A percentile compares a stretch with the other conserved stretches of the same genome.
phyloP scores from a whole-genome alignment of 2,797 vertebrate species.

The Nothura maculosa region DNA sequence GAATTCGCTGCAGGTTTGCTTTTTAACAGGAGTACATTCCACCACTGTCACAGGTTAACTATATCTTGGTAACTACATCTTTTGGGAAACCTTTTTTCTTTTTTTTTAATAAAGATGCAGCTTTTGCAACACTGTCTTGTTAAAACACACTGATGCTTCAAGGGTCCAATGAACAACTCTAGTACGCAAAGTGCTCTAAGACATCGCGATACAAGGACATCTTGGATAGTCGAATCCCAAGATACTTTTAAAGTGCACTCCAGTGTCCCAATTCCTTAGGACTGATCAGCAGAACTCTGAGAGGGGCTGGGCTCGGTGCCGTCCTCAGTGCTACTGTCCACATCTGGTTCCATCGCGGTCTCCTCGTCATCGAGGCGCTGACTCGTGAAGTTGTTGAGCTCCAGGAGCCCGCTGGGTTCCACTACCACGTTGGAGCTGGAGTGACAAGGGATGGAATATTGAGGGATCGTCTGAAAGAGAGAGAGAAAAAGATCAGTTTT shows the following conservation, averaged over 20 bases:
- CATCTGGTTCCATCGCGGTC: constrained; percentile 92
- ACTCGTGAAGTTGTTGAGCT: constrained; percentile 98
- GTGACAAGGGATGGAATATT: constrained; percentile 97
- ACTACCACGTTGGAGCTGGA: constrained; percentile 98
- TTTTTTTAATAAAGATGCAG: constrained; percentile 43
- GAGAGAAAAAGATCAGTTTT: background rate
- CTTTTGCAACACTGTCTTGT: constrained; percentile 64
- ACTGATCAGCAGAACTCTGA: constrained; percentile 81
- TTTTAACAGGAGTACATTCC: constrained; percentile 69
- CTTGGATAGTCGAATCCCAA: constrained; percentile 70
- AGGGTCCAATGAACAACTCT: constrained; percentile 64
- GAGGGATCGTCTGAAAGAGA: constrained; percentile 92
- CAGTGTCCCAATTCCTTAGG: constrained; percentile 73
- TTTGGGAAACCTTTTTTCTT: background rate
- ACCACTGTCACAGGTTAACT: constrained; percentile 57
- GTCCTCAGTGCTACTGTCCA: constrained; percentile 91
- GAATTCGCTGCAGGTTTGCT: constrained; percentile 45
- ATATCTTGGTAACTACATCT: background rate
- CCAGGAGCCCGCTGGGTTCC: constrained; percentile 97
- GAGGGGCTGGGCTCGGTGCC: constrained; percentile 83
- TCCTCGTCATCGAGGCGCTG: constrained; percentile 95
- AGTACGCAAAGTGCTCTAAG: constrained; percentile 81
- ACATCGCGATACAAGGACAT: constrained; percentile 71
- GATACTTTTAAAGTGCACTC: constrained; percentile 79
- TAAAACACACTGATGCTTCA: constrained; percentile 71